Evolutionary conservation across 1,140 invertebrate genomes (phyloP).

Genomic region (Onthophagus taurus): DNA sequence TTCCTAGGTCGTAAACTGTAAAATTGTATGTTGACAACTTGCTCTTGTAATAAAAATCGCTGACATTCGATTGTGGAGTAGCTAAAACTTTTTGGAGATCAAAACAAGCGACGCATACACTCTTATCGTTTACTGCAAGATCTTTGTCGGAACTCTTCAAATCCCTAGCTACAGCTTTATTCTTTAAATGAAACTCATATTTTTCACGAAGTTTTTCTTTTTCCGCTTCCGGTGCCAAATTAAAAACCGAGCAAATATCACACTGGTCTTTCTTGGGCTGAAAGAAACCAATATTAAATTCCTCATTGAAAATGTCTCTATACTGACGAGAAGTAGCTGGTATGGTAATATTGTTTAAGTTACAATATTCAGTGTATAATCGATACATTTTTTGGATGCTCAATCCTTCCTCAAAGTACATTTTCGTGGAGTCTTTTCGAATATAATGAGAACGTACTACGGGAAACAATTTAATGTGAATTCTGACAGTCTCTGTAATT

Average conservation of each 20-base stretch:
- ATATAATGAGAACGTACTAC: neutral
- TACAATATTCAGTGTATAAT: too few species aligned
- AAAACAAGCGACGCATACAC: slow-evolving; percentile 11
- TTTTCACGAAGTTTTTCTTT: slow-evolving; percentile 1
- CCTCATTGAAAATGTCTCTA: slow-evolving; percentile 6
- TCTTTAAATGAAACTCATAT: slow-evolving; percentile 6
- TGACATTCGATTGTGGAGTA: slow-evolving; percentile 10
- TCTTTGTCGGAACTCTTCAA: slow-evolving; percentile 10
- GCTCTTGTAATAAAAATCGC: slow-evolving; percentile 16
- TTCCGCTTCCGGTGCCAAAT: slow-evolving; percentile 1
- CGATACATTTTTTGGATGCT: neutral
- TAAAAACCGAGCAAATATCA: slow-evolving; percentile 7
- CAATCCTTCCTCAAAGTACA: too few species aligned
- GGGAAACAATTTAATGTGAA: neutral
- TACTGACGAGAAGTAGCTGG: too few species aligned
- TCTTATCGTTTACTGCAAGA: slow-evolving; percentile 10
- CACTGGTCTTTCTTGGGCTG: slow-evolving; percentile 6
- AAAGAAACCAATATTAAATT: slow-evolving; percentile 10
- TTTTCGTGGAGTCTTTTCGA: slow-evolving; percentile 1
- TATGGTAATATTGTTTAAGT: too few species aligned
- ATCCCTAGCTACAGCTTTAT: slow-evolving; percentile 4
- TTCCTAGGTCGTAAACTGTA: too few species aligned
- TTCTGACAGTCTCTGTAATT: slow-evolving; percentile 1
- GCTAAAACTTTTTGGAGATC: slow-evolving; percentile 16
- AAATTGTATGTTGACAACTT: too few species aligned